Base-by-base conservation (phyloP, 1,140 invertebrate species). In the Drosophila albomicans region DNA sequence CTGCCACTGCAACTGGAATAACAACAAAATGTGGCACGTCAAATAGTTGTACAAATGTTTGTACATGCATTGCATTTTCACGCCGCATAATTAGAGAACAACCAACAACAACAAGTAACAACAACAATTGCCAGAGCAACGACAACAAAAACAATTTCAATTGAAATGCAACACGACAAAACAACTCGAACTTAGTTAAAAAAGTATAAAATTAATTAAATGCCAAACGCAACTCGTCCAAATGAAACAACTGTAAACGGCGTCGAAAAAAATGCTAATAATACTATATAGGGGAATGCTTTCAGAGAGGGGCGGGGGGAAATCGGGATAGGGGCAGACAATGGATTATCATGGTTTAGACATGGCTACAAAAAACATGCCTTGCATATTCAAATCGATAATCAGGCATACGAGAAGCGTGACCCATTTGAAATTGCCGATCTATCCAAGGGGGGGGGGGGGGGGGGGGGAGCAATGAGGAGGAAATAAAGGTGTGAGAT, bases 1-100 rank as follows among this genome's bases (percentile, higher is more conserved):
- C 75, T 77, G 70, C 78, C 77, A 58, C 58, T 69, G 43, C 56
- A 10, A 35, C 28, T 59, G 10, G 49, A 43, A 30, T 49, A 46
- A 38, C 64, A 38, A 58, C 66, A 38, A 61, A 41, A 48, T 57
- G 73, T 78, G 62, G 71, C 75, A 78, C 71, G 82, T 86, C 82
- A 86, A 63, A 70, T 75, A 70, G 61, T 74, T 74, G 65, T 68
- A 68, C 56, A 74, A 68, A 77, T 87, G 86, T 78, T 88, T 78
- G 77, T 88, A 87, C 84, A 88, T 88, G 84, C 66, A 71, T 84
- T 84, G 84, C 84, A 87, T 87, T 87, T 87, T 87, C 84, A 87
- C 84, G 84, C 84, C 84, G 80, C 80, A 87, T 87, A 87, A 87
- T 87, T 88, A 88, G 66, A 75, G 46, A 25, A 4, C 20, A 25